Evolutionary conservation across 2,113 vertebrate genomes (phyloP).

Genomic region (Menidia beryllina): DNA sequence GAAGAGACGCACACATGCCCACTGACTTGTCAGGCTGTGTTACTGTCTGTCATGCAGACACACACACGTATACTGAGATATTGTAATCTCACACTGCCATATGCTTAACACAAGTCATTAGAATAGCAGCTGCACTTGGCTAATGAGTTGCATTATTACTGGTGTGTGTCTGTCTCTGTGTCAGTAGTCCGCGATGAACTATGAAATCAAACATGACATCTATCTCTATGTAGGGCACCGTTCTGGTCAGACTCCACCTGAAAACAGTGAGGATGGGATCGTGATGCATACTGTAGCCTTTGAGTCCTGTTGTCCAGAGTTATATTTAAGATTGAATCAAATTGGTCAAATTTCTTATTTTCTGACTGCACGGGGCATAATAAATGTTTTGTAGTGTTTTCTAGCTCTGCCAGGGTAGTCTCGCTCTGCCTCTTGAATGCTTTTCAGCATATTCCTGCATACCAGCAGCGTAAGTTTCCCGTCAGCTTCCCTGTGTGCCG

Average conservation of each 20-base stretch:
- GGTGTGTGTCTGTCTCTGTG: constrained; percentile 35
- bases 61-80: constrained; percentile 43
- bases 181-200: constrained; percentile 59
- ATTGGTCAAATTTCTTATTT: background rate
- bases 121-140: constrained; percentile 58
- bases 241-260: constrained; percentile 27
- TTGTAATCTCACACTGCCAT: constrained; percentile 63
- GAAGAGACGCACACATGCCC: constrained; percentile 17
- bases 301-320: background rate
- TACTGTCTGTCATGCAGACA: constrained; percentile 33
- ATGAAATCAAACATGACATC: constrained; percentile 63
- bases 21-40: constrained; percentile 23
- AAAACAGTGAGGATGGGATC: background rate
- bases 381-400: constrained; percentile 29
- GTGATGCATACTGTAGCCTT: background rate
- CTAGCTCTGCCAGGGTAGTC: constrained; percentile 5
- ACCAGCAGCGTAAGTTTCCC: constrained; percentile 44
- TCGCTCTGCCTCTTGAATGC: constrained; percentile 9
- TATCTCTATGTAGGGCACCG: constrained; percentile 34
- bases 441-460: constrained; percentile 25
- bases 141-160: constrained; percentile 69
- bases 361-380: constrained; percentile 5
- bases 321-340: constrained; percentile 14
- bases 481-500: constrained; percentile 49
- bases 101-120: constrained; percentile 65